Percentiles rank a stretch among this genome's conserved stretches.
Evolutionary conservation across 23 tunicate species (phyloP).

Genomic region (Halocynthia roretzi): DNA sequence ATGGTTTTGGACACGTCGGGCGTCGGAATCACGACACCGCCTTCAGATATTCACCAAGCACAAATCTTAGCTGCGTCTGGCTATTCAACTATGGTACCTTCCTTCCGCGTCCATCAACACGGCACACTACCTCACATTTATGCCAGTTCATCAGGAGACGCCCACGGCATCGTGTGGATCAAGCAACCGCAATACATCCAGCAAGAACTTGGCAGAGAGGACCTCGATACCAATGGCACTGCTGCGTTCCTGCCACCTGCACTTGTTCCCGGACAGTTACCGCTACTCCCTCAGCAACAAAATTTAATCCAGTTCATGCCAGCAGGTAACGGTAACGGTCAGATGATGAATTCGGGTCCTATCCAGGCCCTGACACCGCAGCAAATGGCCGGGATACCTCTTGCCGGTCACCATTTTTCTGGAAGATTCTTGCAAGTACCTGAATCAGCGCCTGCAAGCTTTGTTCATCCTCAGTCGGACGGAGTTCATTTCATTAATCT

Average conservation of each 20-base stretch:
- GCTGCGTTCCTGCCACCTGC: background rate
- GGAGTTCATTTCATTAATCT: constrained; percentile 8
- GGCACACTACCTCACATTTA: constrained; percentile 13
- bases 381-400: constrained; percentile 8
- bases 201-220: background rate
- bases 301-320: constrained; percentile 3
- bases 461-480: background rate
- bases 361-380: background rate
- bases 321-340: constrained; percentile 8
- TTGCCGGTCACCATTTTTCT: background rate
- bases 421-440: no score
- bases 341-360: constrained; percentile 1
- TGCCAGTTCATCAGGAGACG: constrained; percentile 7
- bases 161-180: constrained; percentile 10
- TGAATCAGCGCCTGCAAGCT: no score
- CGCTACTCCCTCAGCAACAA: background rate
- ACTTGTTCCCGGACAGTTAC: background rate
- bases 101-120: background rate
- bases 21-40: constrained; percentile 7
- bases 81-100: background rate
- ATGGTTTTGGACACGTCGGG: constrained; percentile 25
- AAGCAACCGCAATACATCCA: background rate
- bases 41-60: constrained; percentile 1
- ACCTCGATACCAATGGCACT: background rate
- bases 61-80: background rate